Conservation (phyloP, 2,113 vertebrate species). For the Asarcornis scutulata region DNA sequence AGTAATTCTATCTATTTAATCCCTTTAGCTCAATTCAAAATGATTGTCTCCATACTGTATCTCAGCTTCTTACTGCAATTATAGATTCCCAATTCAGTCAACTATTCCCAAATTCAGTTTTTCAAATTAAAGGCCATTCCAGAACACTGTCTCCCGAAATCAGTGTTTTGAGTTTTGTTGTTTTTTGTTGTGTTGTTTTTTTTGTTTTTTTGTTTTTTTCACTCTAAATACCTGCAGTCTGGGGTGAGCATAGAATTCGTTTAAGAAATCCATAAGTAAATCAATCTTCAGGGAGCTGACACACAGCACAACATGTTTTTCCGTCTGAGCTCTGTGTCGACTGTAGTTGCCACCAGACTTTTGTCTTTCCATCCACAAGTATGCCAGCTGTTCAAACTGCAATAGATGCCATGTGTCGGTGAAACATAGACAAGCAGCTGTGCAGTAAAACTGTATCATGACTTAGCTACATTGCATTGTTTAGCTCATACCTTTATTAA, state of each 20-base stretch:
- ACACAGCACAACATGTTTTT: slow-evolving; percentile 94
- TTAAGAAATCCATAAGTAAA: slow-evolving; percentile 96
- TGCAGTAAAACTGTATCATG: background rate
- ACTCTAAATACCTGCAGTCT: slow-evolving; percentile 83
- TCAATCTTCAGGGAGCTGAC: slow-evolving; percentile 96
- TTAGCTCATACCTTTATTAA: background rate
- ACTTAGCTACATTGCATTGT: background rate
- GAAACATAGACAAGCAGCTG: background rate
- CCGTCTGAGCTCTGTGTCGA: slow-evolving; percentile 92
- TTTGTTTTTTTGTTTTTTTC: background rate
- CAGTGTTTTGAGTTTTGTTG: background rate
- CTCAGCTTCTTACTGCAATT: slow-evolving; percentile 35
- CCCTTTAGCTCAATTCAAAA: slow-evolving; percentile 12
- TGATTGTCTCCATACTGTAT: background rate
- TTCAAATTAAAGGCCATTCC: background rate
- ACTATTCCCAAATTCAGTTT: background rate
- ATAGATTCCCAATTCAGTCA: background rate
- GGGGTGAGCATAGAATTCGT: slow-evolving; percentile 97
- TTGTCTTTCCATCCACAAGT: slow-evolving; percentile 98
- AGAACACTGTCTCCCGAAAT: background rate
- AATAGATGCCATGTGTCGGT: slow-evolving; percentile 47
- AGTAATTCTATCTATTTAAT: slow-evolving; percentile 9
- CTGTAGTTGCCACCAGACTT: slow-evolving; percentile 98
- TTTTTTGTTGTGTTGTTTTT: too few relatives aligned
- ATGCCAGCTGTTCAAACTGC: slow-evolving; percentile 96